Percentiles rank a stretch among this genome's conserved stretches.
Conservation (phyloP, 2,888 invertebrate species). For the Caradrina clavipalpis region DNA sequence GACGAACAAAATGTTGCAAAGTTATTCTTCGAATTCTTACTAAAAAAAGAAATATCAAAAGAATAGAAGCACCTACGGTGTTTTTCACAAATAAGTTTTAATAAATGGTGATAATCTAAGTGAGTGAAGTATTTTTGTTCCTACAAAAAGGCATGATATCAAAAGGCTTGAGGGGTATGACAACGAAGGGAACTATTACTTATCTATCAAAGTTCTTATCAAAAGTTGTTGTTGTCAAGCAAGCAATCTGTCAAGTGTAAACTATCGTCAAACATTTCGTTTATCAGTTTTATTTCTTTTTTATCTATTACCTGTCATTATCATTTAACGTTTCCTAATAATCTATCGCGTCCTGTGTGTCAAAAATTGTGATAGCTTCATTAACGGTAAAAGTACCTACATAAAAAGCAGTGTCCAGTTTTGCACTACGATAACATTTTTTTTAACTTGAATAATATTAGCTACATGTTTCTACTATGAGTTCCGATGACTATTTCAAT, state of each 20-base stretch:
- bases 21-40: slow-evolving; percentile 1
- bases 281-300: slow-evolving; percentile 17
- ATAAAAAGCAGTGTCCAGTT: background rate
- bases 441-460: no score
- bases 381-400: background rate
- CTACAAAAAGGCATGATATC: no score
- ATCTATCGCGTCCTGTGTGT: background rate
- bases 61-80: no score
- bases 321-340: slow-evolving; percentile 14
- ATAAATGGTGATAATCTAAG: no score
- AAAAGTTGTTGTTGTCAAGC: slow-evolving; percentile 7
- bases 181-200: background rate
- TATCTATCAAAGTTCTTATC: background rate
- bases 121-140: background rate
- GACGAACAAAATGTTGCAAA: slow-evolving; percentile 13
- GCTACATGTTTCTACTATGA: slow-evolving; percentile 21
- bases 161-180: background rate
- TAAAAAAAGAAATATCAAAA: background rate
- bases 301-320: slow-evolving; percentile 16
- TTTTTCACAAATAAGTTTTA: no score
- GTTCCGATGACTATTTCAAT: slow-evolving; percentile 30
- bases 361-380: background rate
- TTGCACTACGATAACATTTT: background rate
- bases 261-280: background rate
- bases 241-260: no score